These are phyloP conservation scores for Drosophila anomelani DNA, from an alignment of 2,888 invertebrate species.

Conservation along the genomic window DNA sequence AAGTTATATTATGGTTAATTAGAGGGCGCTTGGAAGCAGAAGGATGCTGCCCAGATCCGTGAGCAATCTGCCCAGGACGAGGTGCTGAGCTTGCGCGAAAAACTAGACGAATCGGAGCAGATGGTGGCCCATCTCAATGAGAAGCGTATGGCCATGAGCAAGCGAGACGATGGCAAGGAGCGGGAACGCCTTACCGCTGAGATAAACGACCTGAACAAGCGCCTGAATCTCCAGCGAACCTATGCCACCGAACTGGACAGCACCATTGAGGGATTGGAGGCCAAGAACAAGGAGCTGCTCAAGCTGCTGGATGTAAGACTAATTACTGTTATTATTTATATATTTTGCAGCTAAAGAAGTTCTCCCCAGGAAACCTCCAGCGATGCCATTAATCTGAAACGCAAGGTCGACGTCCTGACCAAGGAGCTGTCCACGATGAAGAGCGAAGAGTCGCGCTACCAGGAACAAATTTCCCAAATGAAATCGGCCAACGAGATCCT, in stretches of 20 bases:
- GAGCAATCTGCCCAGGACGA: slow-evolving; percentile 84
- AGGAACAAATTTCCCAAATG: slow-evolving; percentile 76
- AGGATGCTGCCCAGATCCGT: slow-evolving; percentile 83
- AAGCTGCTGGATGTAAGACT: slow-evolving; percentile 82
- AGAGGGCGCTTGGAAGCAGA: slow-evolving; percentile 84
- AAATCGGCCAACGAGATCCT: slow-evolving; percentile 77
- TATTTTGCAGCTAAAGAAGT: neutral
- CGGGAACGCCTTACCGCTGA: slow-evolving; percentile 82
- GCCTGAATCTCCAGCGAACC: slow-evolving; percentile 81
- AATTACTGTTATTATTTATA: neutral
- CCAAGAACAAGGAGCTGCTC: slow-evolving; percentile 82
- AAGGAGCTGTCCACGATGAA: slow-evolving; percentile 77
- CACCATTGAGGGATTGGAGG: slow-evolving; percentile 80
- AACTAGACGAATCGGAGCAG: slow-evolving; percentile 77
- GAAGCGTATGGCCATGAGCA: slow-evolving; percentile 71
- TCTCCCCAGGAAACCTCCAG: slow-evolving; percentile 81
- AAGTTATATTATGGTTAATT: neutral
- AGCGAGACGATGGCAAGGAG: slow-evolving; percentile 82
- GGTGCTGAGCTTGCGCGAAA: slow-evolving; percentile 79
- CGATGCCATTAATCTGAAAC: slow-evolving; percentile 82
- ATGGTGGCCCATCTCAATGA: slow-evolving; percentile 81
- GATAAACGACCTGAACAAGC: slow-evolving; percentile 82
- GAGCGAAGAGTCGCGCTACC: slow-evolving; percentile 75
- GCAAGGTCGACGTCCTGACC: slow-evolving; percentile 77
- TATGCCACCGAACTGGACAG: slow-evolving; percentile 83